Evolutionary conservation across 2,888 invertebrate genomes (phyloP).

Genomic region (Lithosia quadra): DNA sequence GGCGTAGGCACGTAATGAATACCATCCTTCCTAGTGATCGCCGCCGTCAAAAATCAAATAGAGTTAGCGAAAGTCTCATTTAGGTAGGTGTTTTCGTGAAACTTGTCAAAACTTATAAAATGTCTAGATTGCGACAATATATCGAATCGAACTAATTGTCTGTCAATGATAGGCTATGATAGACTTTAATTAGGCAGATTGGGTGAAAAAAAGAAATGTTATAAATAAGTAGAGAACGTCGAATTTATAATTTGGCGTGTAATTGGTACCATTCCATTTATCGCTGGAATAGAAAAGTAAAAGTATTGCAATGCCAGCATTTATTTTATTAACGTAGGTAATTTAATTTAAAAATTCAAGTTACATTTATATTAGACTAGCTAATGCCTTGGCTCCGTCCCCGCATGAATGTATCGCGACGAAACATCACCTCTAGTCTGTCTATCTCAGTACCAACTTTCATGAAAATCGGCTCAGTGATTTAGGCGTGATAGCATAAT

Average conservation of each 20-base stretch:
- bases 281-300: slow-evolving; percentile 1
- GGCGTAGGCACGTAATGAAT: neutral
- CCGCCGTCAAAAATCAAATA: neutral
- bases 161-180: neutral
- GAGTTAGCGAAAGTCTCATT: neutral
- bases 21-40: neutral
- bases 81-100: neutral
- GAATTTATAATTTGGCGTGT: neutral
- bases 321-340: slow-evolving; percentile 1
- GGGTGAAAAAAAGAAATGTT: neutral
- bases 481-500: too few relatives aligned
- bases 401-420: too few relatives aligned
- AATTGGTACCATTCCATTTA: neutral
- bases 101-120: neutral
- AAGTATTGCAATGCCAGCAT: neutral
- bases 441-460: too few relatives aligned
- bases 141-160: neutral
- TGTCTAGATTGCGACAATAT: neutral
- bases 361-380: too few relatives aligned
- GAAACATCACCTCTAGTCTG: too few relatives aligned
- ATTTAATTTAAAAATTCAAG: neutral
- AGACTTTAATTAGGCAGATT: slow-evolving; percentile 4
- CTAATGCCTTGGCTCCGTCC: too few relatives aligned
- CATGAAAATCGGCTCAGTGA: too few relatives aligned
- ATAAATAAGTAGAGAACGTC: neutral